Percentiles rank a stretch among this genome's conserved stretches.
These are phyloP conservation scores for Drosophila sturtevanti DNA, from an alignment of 1,140 invertebrate species.

Conservation along the genomic window DNA sequence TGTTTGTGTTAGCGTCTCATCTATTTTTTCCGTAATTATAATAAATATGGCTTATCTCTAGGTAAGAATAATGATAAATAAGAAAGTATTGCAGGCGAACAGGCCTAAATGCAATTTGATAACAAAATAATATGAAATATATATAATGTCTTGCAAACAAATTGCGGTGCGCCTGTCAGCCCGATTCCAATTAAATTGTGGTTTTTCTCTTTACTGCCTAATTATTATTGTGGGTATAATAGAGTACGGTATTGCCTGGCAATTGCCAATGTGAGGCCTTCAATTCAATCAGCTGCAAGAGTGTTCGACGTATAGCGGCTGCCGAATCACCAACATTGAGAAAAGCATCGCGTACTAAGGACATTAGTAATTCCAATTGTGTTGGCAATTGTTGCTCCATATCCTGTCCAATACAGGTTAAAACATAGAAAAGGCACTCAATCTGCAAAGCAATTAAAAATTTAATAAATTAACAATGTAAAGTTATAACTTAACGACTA, in stretches of 20 bases:
- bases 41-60: slow-evolving; percentile 77
- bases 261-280: slow-evolving; percentile 94
- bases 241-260: slow-evolving; percentile 92
- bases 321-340: slow-evolving; percentile 87
- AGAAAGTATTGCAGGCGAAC: slow-evolving; percentile 49
- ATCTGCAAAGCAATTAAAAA: slow-evolving; percentile 84
- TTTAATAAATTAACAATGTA: slow-evolving; percentile 2
- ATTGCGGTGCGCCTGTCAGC: slow-evolving; percentile 47
- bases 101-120: slow-evolving; percentile 74
- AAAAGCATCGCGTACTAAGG: slow-evolving; percentile 92
- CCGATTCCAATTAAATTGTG: slow-evolving; percentile 13
- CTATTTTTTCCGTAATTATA: slow-evolving; percentile 46
- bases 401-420: slow-evolving; percentile 93
- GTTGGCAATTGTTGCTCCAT: slow-evolving; percentile 91
- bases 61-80: slow-evolving; percentile 62
- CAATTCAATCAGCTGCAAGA: slow-evolving; percentile 94
- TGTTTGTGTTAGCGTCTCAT: slow-evolving; percentile 56
- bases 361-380: slow-evolving; percentile 90
- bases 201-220: slow-evolving; percentile 14
- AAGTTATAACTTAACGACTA: background rate
- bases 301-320: slow-evolving; percentile 89
- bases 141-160: slow-evolving; percentile 45
- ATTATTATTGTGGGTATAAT: slow-evolving; percentile 90
- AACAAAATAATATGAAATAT: slow-evolving; percentile 53
- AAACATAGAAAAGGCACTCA: slow-evolving; percentile 93